Conservation (phyloP, 2,797 vertebrate genomes). For the Coilia nasus region DNA sequence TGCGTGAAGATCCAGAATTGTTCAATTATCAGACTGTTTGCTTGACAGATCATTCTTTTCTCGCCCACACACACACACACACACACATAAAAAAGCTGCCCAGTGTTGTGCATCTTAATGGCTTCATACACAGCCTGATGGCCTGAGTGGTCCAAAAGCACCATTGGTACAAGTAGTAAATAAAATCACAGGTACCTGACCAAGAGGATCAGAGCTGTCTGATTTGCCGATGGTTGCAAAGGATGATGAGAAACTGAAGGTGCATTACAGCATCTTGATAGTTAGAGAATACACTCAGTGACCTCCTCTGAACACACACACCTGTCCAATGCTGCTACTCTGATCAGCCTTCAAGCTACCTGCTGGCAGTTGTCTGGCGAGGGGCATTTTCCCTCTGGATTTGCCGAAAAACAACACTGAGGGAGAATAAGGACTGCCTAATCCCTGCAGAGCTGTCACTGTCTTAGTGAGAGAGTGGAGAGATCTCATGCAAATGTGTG, state of each 20-base stretch:
- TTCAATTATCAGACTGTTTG: constrained; percentile 4
- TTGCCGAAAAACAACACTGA: neutral
- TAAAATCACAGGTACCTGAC: neutral
- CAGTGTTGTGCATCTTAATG: neutral
- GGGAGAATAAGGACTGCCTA: neutral
- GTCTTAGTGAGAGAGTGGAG: neutral
- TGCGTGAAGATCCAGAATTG: neutral
- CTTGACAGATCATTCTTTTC: neutral
- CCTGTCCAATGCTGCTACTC: neutral
- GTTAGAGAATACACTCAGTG: neutral
- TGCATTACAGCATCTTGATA: neutral
- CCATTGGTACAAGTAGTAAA: neutral
- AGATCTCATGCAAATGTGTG: no score
- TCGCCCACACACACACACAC: neutral
- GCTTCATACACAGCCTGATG: neutral
- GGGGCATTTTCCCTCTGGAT: neutral
- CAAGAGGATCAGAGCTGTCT: neutral
- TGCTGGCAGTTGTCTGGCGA: neutral
- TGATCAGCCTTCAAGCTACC: neutral
- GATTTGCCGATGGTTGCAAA: neutral
- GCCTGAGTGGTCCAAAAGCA: neutral
- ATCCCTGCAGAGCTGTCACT: neutral
- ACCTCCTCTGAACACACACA: neutral
- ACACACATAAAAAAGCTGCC: neutral
- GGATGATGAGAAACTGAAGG: neutral